A percentile compares a stretch with the other conserved stretches of the same genome.
These are phyloP conservation scores for Pomacea maculata DNA, from an alignment of 1,140 invertebrate species.

Conservation along the genomic window DNA sequence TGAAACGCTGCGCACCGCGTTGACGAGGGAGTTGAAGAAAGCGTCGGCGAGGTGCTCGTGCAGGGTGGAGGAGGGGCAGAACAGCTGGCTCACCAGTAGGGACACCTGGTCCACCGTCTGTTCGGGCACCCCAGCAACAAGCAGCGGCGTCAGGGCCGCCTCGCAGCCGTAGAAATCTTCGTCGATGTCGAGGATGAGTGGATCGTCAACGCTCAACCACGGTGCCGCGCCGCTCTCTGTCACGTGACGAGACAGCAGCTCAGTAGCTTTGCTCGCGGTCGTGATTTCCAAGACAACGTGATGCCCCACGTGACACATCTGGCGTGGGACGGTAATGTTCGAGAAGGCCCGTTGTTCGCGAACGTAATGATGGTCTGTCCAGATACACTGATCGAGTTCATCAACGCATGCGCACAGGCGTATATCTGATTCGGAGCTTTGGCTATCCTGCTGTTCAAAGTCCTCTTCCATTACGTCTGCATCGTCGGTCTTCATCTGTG, in stretches of 20 bases:
- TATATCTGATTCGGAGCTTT: not conserved
- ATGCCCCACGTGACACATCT: too few species aligned
- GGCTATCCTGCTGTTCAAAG: not conserved
- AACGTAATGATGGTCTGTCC: too few species aligned
- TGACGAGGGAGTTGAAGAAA: conserved; percentile 2
- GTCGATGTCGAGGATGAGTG: conserved; percentile 54
- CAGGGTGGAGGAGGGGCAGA: conserved; percentile 6
- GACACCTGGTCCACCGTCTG: not conserved
- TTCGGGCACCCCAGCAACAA: conserved; percentile 6
- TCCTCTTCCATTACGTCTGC: not conserved
- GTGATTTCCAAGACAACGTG: conserved; percentile 18
- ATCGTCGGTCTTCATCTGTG: too few species aligned
- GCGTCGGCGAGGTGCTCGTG: conserved; percentile 10
- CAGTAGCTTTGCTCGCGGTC: conserved; percentile 27
- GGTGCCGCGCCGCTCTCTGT: not conserved
- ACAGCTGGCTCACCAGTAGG: not conserved
- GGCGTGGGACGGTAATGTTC: too few species aligned
- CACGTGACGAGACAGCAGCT: not conserved
- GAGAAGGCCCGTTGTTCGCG: too few species aligned
- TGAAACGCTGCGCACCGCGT: not conserved
- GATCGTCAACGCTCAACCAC: conserved; percentile 24
- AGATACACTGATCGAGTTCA: too few species aligned
- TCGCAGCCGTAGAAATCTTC: conserved; percentile 56
- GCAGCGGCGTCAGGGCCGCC: conserved; percentile 35
- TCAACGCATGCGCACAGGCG: too few species aligned